These are phyloP conservation scores for Drosophila ezoana DNA, from an alignment of 2,888 invertebrate genomes.

Conservation along the genomic window DNA sequence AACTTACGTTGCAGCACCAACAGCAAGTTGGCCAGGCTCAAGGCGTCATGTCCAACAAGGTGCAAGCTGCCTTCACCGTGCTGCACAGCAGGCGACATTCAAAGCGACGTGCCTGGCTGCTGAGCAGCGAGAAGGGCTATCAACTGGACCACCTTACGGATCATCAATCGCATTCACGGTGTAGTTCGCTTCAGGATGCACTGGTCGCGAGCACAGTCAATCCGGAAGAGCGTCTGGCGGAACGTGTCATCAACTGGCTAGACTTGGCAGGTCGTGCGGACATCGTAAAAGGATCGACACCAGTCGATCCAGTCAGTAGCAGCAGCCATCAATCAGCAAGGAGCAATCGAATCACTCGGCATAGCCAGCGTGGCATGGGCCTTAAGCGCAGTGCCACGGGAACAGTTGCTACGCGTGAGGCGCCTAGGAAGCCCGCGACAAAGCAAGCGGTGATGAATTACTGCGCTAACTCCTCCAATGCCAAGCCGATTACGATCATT, in stretches of 20 bases:
- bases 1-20: constrained; percentile 66
- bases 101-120: constrained; percentile 55
- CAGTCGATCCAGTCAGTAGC: constrained; percentile 29
- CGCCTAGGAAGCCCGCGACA: constrained; percentile 30
- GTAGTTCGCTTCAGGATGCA: constrained; percentile 81
- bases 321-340: constrained; percentile 29
- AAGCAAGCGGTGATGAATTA: constrained; percentile 20
- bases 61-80: constrained; percentile 18
- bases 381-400: constrained; percentile 45
- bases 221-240: constrained; percentile 86
- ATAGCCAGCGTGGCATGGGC: constrained; percentile 39
- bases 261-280: constrained; percentile 89
- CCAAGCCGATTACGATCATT: constrained; percentile 84
- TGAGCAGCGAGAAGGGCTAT: constrained; percentile 54
- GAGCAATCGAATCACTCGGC: constrained; percentile 41
- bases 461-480: constrained; percentile 49
- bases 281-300: constrained; percentile 54
- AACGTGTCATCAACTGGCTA: constrained; percentile 92
- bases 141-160: constrained; percentile 50
- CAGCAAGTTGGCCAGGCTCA: constrained; percentile 48
- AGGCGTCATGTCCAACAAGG: constrained; percentile 27
- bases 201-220: constrained; percentile 48
- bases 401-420: constrained; percentile 41
- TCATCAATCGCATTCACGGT: constrained; percentile 67
- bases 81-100: constrained; percentile 56